phyloP scores from a whole-genome alignment of 2,888 invertebrate species.

The Philopedon plagiatum region DNA sequence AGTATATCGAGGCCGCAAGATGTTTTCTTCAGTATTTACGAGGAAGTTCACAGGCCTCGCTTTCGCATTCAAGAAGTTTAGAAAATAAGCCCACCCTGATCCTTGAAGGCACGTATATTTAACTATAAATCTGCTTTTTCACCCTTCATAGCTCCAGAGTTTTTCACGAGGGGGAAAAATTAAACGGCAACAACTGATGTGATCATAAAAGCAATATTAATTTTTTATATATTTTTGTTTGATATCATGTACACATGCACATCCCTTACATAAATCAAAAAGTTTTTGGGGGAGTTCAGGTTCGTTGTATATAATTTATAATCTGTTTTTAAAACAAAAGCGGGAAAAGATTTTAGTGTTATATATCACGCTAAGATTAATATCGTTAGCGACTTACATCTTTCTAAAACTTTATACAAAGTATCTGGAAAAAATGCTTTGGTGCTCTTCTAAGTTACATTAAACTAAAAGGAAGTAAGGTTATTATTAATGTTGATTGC shows the following conservation, averaged over 20 bases:
- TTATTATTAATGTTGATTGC: too few species aligned
- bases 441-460: too few species aligned
- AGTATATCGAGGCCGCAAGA: conserved; percentile 42
- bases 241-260: conserved; percentile 38
- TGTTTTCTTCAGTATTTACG: conserved; percentile 40
- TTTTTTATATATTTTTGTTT: conserved; percentile 53
- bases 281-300: neutral
- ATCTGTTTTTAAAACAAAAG: neutral
- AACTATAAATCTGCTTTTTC: conserved; percentile 38
- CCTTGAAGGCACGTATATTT: conserved; percentile 34
- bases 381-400: too few species aligned
- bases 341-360: neutral
- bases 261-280: conserved; percentile 40
- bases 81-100: conserved; percentile 39
- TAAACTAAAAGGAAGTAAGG: too few species aligned
- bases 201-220: conserved; percentile 55
- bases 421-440: too few species aligned
- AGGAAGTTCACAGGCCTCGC: conserved; percentile 29
- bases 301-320: conserved; percentile 4
- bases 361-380: neutral
- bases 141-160: conserved; percentile 19
- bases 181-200: conserved; percentile 55
- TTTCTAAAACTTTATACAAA: too few species aligned
- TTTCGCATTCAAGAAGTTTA: conserved; percentile 39
- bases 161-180: conserved; percentile 48